Base-by-base conservation (phyloP, 2,797 vertebrate genomes). In the Chaetodon trifasciatus region DNA sequence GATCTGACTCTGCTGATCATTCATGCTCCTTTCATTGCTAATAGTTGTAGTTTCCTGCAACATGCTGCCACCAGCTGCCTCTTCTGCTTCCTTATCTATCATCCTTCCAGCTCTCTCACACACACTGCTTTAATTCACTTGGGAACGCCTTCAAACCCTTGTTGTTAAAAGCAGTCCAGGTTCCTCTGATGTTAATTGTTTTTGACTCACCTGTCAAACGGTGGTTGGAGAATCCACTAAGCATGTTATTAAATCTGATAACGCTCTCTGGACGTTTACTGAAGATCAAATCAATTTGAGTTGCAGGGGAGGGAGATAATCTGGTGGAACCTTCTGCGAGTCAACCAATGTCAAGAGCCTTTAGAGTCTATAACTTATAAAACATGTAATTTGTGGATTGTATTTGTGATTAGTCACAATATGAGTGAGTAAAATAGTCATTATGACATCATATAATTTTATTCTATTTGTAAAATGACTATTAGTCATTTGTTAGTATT, bases 181-280 rank as follows among this genome's bases (percentile, higher is more conserved):
- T 65, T 78, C 39, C 6, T 44, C 80, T 88, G 83, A 84, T 49
- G 37, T 57, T 89, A 87, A 91, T 88, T 61, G 80, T 76, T 86
- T 89, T 70, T 70, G 84, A 90, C 81, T 64, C 16, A 17, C 24
- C 86, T 82, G 86, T 88, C 85, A 88, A 75, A 63, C 35, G 60
- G 47, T 21, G 76, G 56, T 71, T 82, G 73, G 70, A 80, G 67
- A 83, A 70, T 77, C 67, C 40, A 70, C 82, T 46, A 28, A 82
- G 85, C 74, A 40, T 83, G 85, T 80, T 84, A 90, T 91, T 89
- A 80, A 74, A 88, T 88, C 74, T 88, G 81, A 89, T 82, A 78
- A 81, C 46, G 10, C 64, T 79, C 80, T 82, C 56, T 55, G 64
- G 68, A 69, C 32, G 58, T 79, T 82, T 82, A 62, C 68, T 68